A percentile compares a stretch with the other conserved stretches of the same genome.
Conservation (phyloP, 1,140 invertebrate species). For the Gryllus bimaculatus region DNA sequence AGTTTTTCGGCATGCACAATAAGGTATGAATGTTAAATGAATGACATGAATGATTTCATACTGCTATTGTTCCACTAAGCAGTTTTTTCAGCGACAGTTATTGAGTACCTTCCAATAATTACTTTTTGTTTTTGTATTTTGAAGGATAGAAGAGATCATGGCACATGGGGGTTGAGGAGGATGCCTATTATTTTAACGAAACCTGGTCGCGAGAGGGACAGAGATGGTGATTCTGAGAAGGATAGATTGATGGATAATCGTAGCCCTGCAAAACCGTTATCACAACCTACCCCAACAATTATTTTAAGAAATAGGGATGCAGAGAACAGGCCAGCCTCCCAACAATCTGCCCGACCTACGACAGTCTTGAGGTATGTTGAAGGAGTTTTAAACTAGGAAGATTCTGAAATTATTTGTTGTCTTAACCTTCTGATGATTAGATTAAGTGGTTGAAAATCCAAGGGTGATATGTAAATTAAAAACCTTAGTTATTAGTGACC, state of each 20-base stretch:
- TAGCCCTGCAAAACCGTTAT: conserved; percentile 6
- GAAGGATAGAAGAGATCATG: conserved; percentile 17
- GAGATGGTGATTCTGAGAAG: conserved; percentile 13
- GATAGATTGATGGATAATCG: background rate
- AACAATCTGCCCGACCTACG: conserved; percentile 36
- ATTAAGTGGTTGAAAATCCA: no score
- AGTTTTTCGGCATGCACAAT: background rate
- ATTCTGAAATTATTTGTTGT: no score
- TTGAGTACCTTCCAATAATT: background rate
- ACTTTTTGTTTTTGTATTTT: background rate
- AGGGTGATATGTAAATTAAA: no score
- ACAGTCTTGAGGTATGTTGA: background rate
- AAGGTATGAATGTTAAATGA: background rate
- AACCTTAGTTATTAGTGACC: no score
- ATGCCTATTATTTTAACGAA: conserved; percentile 22
- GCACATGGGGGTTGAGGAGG: conserved; percentile 3
- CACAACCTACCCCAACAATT: conserved; percentile 42
- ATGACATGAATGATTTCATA: background rate
- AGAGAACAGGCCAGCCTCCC: conserved; percentile 40
- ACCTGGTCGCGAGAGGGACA: conserved; percentile 20
- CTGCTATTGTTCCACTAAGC: background rate
- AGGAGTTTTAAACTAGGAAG: no score
- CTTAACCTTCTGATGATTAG: no score
- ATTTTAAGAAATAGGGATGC: conserved; percentile 42
- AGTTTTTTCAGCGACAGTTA: background rate